Conservation (phyloP, 2,113 vertebrate genomes). For the Mellivora capensis region DNA sequence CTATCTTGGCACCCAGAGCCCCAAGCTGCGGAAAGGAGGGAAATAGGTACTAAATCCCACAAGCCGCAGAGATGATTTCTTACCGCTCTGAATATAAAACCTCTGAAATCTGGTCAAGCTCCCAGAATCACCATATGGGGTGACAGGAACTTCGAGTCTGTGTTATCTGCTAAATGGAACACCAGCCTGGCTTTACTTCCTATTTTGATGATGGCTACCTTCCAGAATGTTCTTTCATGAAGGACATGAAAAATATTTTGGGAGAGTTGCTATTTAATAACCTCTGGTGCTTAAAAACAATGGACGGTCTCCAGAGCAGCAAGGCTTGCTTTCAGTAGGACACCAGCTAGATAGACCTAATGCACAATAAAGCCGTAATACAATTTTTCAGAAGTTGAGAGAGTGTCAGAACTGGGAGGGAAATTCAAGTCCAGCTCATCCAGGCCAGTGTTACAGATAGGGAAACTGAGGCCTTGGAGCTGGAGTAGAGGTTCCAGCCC, state of each 20-base stretch:
- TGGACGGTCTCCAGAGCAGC: not conserved
- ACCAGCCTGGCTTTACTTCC: slow-evolving; percentile 43
- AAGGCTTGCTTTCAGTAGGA: not conserved
- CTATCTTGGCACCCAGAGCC: not conserved
- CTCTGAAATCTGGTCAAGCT: slow-evolving; percentile 33
- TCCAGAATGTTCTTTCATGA: slow-evolving; percentile 55
- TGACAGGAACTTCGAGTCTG: slow-evolving; percentile 49
- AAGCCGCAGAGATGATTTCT: slow-evolving; percentile 54
- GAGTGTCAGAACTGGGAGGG: not conserved
- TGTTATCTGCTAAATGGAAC: slow-evolving; percentile 51
- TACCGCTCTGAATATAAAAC: not conserved
- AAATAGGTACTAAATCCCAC: slow-evolving; percentile 34
- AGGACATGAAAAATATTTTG: slow-evolving; percentile 11
- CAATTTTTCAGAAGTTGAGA: not conserved
- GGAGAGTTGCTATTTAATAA: slow-evolving; percentile 39
- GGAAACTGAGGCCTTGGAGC: not conserved
- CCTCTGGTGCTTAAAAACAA: slow-evolving; percentile 15
- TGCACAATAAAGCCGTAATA: not conserved
- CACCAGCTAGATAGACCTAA: not conserved
- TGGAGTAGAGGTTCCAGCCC: not conserved
- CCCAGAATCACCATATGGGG: slow-evolving; percentile 22
- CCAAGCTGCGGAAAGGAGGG: not conserved
- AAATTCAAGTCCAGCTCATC: no score
- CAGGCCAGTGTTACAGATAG: not conserved
- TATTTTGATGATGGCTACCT: slow-evolving; percentile 52